phyloP scores from a whole-genome alignment of 1,140 invertebrate species.

The Meloidogyne chitwoodi region DNA sequence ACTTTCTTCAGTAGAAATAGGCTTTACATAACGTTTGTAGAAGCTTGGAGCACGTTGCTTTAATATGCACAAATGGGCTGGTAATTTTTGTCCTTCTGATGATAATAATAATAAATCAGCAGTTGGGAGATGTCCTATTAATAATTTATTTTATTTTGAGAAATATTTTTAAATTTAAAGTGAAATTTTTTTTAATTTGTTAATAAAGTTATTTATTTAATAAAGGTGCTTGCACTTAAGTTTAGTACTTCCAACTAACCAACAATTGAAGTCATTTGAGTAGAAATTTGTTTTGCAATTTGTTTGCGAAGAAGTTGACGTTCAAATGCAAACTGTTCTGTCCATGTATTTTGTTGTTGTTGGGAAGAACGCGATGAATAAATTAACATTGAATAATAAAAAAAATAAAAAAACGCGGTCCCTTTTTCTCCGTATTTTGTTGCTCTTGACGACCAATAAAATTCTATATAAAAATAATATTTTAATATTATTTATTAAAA shows the following conservation, averaged over 20 bases:
- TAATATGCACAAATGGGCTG: slow-evolving; percentile 54
- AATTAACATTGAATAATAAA: slow-evolving; percentile 1
- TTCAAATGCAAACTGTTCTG: slow-evolving; percentile 17
- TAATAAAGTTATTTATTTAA: too few relatives aligned
- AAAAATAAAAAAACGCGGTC: neutral
- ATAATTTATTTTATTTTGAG: slow-evolving; percentile 1
- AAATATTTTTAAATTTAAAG: too few relatives aligned
- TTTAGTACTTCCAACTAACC: neutral
- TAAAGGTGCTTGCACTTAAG: too few relatives aligned
- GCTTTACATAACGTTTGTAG: slow-evolving; percentile 53
- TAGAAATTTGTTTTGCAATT: slow-evolving; percentile 16
- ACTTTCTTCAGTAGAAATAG: slow-evolving; percentile 41
- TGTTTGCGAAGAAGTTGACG: slow-evolving; percentile 19
- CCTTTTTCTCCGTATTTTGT: neutral
- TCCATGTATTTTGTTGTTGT: slow-evolving; percentile 11
- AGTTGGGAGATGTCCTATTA: slow-evolving; percentile 26
- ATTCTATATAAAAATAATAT: too few relatives aligned
- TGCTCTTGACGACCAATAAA: too few relatives aligned
- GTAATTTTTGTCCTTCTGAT: slow-evolving; percentile 55
- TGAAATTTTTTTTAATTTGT: too few relatives aligned
- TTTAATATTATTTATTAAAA: too few relatives aligned
- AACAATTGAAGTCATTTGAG: slow-evolving; percentile 19
- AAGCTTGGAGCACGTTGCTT: slow-evolving; percentile 49
- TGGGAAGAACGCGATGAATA: neutral
- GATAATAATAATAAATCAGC: slow-evolving; percentile 52